These are phyloP conservation scores for Bruchidius siliquastri DNA, from an alignment of 2,888 invertebrate species.

Conservation along the genomic window DNA sequence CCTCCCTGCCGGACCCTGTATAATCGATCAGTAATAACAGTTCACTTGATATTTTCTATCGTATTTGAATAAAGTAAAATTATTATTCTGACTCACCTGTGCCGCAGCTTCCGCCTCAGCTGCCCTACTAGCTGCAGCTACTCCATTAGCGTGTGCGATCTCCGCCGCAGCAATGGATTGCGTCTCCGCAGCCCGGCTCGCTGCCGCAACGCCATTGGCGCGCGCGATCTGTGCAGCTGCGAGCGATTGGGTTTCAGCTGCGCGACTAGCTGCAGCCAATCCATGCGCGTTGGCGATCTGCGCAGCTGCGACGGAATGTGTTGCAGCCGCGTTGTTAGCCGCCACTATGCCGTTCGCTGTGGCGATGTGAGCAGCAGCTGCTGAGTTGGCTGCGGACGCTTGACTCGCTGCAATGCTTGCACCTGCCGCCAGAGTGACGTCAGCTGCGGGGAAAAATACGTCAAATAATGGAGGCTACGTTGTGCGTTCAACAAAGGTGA, in stretches of 20 bases:
- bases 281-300: slow-evolving; percentile 11
- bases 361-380: neutral
- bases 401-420: slow-evolving; percentile 5
- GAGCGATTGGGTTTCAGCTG: slow-evolving; percentile 8
- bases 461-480: no score
- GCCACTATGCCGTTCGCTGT: slow-evolving; percentile 3
- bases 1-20: no score
- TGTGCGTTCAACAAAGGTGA: no score
- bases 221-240: slow-evolving; percentile 10
- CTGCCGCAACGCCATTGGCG: slow-evolving; percentile 8
- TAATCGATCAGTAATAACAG: no score
- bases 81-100: neutral
- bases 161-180: slow-evolving; percentile 6
- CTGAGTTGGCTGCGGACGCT: slow-evolving; percentile 1
- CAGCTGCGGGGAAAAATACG: slow-evolving; percentile 8
- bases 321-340: slow-evolving; percentile 8
- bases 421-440: slow-evolving; percentile 9
- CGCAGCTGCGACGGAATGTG: slow-evolving; percentile 8
- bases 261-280: slow-evolving; percentile 10
- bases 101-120: slow-evolving; percentile 15
- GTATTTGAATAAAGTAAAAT: no score
- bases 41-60: no score
- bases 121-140: slow-evolving; percentile 7
- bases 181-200: slow-evolving; percentile 7
- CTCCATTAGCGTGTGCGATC: slow-evolving; percentile 8